Percentiles rank a stretch among this genome's conserved stretches.
Evolutionary conservation across 2,888 invertebrate species (phyloP).

Genomic region (Archaeoteleia sp.): DNA sequence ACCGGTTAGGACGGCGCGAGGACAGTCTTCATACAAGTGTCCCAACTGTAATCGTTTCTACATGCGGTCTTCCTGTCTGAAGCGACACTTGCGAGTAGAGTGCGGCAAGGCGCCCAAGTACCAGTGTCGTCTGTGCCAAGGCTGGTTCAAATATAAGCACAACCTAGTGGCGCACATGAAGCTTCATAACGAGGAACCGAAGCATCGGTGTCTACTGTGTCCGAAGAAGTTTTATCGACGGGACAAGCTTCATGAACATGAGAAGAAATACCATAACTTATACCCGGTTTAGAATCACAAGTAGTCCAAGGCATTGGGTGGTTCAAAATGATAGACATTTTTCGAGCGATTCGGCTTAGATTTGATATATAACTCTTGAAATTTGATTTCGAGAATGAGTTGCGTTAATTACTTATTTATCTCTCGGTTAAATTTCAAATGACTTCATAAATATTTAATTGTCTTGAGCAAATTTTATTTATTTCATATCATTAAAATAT

Average conservation of each 20-base stretch:
- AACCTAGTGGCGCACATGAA: conserved; percentile 69
- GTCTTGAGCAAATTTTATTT: no score
- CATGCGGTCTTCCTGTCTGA: conserved; percentile 67
- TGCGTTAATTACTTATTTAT: no score
- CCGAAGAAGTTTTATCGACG: conserved; percentile 68
- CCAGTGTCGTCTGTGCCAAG: conserved; percentile 70
- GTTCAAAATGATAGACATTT: background rate
- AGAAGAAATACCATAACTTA: conserved; percentile 60
- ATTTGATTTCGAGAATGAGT: no score
- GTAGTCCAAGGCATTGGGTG: background rate
- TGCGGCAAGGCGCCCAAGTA: conserved; percentile 73
- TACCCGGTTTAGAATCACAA: conserved; percentile 29
- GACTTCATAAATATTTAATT: no score
- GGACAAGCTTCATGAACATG: conserved; percentile 66
- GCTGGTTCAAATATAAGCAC: conserved; percentile 71
- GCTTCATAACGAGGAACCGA: conserved; percentile 66
- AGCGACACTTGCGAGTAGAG: conserved; percentile 70
- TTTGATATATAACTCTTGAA: no score
- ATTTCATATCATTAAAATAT: no score
- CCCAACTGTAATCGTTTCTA: conserved; percentile 76
- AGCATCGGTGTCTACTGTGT: conserved; percentile 63
- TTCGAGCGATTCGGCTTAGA: no score
- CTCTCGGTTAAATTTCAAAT: no score
- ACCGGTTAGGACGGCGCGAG: conserved; percentile 59
- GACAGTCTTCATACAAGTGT: conserved; percentile 76